phyloP scores from a whole-genome alignment of 1,140 invertebrate species.

The Phthorimaea operculella region DNA sequence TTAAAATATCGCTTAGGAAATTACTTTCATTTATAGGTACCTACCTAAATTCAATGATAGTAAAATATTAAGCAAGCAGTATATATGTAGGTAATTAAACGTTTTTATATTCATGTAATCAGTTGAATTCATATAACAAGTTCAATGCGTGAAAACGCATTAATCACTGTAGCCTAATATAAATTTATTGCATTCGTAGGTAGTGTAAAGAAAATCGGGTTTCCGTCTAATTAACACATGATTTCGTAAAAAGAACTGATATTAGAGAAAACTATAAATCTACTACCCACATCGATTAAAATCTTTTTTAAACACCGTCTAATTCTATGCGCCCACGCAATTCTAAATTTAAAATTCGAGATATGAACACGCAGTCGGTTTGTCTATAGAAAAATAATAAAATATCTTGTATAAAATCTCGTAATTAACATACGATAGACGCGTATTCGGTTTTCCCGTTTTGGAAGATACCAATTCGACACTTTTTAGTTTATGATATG shows the following conservation, averaged over 20 bases:
- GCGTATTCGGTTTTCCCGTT: conserved; percentile 44
- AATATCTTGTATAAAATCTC: conserved; percentile 23
- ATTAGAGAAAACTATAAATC: conserved; percentile 32
- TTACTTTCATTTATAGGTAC: too few relatives aligned
- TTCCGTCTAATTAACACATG: conserved; percentile 42
- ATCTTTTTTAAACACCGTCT: conserved; percentile 49
- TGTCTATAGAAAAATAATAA: conserved; percentile 24
- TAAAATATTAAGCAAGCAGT: too few relatives aligned
- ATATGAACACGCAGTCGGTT: conserved; percentile 35
- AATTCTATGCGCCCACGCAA: conserved; percentile 56
- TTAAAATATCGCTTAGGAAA: too few relatives aligned
- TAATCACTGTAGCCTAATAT: conserved; percentile 22
- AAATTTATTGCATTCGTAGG: conserved; percentile 31
- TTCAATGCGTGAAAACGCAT: neutral
- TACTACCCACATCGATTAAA: conserved; percentile 52
- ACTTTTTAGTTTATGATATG: conserved; percentile 43
- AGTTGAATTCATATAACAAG: too few relatives aligned
- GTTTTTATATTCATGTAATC: too few relatives aligned
- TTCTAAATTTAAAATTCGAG: conserved; percentile 57
- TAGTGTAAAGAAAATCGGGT: conserved; percentile 14
- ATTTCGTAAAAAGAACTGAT: conserved; percentile 46
- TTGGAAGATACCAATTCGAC: conserved; percentile 42
- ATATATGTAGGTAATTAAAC: too few relatives aligned
- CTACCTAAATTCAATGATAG: too few relatives aligned
- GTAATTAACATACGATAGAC: conserved; percentile 51